Percentiles rank a stretch among this genome's conserved stretches.
phyloP scores from a whole-genome alignment of 2,797 vertebrate species.

The Halcyon leucocephala region DNA sequence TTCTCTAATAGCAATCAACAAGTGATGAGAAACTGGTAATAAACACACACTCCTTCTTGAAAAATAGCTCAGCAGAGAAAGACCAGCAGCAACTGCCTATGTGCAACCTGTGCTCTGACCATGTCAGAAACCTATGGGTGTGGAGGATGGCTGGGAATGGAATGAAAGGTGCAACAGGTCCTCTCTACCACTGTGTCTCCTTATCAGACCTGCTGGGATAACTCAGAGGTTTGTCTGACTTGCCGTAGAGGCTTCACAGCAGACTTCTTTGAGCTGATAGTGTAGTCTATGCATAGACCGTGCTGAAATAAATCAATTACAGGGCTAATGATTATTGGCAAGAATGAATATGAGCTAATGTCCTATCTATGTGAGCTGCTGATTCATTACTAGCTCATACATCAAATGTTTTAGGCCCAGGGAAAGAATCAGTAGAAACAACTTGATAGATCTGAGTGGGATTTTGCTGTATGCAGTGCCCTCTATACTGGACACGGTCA shows the following conservation, averaged over 20 bases:
- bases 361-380: not conserved
- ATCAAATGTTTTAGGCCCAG: not conserved
- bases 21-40: not conserved
- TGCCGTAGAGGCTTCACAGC: not conserved
- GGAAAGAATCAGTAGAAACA: not conserved
- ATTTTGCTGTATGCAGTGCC: not conserved
- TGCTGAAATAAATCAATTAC: not conserved
- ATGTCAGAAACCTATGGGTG: not conserved
- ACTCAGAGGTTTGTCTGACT: not conserved
- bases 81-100: not conserved
- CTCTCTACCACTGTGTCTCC: not conserved
- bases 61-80: not conserved
- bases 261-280: not conserved
- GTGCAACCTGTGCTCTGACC: not conserved
- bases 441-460: not conserved
- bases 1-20: not conserved
- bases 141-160: not conserved
- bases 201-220: not conserved
- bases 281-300: not conserved
- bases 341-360: not conserved
- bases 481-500: not conserved
- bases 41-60: not conserved
- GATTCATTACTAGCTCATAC: not conserved
- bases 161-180: not conserved
- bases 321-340: not conserved